Evolutionary conservation across 2,113 vertebrate genomes (phyloP).

Genomic region (Tretioscincus oriximinensis): DNA sequence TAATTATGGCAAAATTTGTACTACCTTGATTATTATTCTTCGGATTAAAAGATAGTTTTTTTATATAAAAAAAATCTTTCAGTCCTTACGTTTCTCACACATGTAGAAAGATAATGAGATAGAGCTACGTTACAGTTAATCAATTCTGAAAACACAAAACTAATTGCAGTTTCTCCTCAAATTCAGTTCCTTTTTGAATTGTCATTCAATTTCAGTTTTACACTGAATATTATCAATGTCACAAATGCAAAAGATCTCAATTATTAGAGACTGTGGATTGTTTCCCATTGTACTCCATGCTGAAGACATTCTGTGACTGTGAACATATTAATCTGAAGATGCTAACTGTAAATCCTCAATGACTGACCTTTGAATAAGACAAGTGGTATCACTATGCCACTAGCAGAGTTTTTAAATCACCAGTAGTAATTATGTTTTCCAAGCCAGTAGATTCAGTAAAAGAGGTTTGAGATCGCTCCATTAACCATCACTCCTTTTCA

Average conservation of each 20-base stretch:
- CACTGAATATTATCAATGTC: neutral
- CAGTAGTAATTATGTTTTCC: conserved; percentile 63
- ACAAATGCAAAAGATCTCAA: neutral
- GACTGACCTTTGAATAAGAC: conserved; percentile 72
- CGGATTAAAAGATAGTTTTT: neutral
- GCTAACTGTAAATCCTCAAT: conserved; percentile 75
- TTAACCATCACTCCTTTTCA: neutral
- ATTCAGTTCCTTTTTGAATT: neutral
- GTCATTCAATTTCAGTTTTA: neutral
- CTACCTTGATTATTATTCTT: neutral
- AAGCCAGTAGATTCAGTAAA: conserved; percentile 44
- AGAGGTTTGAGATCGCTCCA: conserved; percentile 19
- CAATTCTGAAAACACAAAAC: too few relatives aligned
- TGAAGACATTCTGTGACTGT: neutral
- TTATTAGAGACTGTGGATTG: conserved; percentile 13
- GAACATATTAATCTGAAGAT: conserved; percentile 43
- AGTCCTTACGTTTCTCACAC: neutral
- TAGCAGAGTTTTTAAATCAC: conserved; percentile 73
- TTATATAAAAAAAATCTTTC: neutral
- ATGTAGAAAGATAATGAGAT: neutral
- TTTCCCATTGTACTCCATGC: conserved; percentile 3
- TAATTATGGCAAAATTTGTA: neutral
- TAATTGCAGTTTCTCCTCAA: neutral
- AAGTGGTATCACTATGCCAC: conserved; percentile 62
- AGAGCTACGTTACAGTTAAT: neutral